Evolutionary conservation across 1,140 invertebrate genomes (phyloP).

Genomic region (Popillia japonica): DNA sequence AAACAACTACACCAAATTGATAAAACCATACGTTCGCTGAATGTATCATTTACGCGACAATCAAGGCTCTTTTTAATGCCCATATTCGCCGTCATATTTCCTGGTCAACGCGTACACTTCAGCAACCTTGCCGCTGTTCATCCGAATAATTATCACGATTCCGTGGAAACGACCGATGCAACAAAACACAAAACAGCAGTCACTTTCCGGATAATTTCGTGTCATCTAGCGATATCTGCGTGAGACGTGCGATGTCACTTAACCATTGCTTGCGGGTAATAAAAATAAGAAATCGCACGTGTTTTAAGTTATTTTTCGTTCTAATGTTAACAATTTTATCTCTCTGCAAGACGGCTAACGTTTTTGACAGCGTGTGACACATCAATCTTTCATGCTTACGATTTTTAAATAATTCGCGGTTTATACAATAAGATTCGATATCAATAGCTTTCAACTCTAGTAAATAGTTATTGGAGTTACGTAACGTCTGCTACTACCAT

Average conservation of each 20-base stretch:
- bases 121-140: background rate
- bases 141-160: conserved; percentile 2
- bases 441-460: background rate
- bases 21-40: background rate
- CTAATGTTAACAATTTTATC: too few species aligned
- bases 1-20: background rate
- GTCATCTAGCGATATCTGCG: background rate
- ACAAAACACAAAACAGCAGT: background rate
- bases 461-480: background rate
- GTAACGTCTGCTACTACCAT: background rate
- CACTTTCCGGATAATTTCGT: background rate
- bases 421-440: background rate
- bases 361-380: too few species aligned
- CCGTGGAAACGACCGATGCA: background rate
- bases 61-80: background rate
- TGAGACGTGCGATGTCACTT: background rate
- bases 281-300: too few species aligned
- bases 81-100: background rate
- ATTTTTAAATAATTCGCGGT: too few species aligned
- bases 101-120: background rate
- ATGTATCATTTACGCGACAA: conserved; percentile 13
- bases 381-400: too few species aligned
- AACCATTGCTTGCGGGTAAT: background rate
- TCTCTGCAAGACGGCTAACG: too few species aligned
- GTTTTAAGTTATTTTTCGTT: too few species aligned